phyloP scores from a whole-genome alignment of 2,888 invertebrate species.

The Coenonympha glycerion region DNA sequence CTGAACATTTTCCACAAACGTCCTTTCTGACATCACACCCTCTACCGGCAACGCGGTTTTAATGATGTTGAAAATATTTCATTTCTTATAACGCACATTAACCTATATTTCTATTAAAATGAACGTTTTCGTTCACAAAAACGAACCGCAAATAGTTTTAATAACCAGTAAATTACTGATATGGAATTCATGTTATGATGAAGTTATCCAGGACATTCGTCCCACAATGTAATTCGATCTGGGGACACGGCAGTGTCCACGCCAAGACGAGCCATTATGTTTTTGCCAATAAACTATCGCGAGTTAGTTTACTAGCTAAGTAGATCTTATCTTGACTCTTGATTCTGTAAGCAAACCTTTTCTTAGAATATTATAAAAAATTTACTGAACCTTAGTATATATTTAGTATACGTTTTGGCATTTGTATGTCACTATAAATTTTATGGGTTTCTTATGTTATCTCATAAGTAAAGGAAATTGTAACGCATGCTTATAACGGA shows the following conservation, averaged over 20 bases:
- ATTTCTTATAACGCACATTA: conserved; percentile 4
- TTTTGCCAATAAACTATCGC: no score
- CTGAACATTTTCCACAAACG: conserved; percentile 31
- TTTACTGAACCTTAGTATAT: no score
- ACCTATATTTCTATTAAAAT: not conserved
- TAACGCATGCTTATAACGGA: conserved; percentile 25
- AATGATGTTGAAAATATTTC: not conserved
- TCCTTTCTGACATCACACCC: conserved; percentile 16
- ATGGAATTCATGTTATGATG: not conserved
- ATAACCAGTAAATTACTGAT: not conserved
- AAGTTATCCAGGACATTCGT: not conserved
- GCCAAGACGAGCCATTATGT: no score
- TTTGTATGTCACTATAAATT: not conserved
- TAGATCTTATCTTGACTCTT: no score
- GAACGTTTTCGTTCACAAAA: not conserved
- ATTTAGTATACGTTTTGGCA: not conserved
- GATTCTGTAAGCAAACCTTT: no score
- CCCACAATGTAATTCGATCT: no score
- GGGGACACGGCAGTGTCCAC: no score
- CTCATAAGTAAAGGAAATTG: conserved; percentile 2
- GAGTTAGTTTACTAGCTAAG: no score
- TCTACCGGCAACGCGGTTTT: not conserved
- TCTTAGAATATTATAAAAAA: no score
- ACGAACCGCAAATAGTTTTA: not conserved
- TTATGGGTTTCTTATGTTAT: not conserved